phyloP scores from a whole-genome alignment of 2,888 invertebrate species.

The Atrina japonica region DNA sequence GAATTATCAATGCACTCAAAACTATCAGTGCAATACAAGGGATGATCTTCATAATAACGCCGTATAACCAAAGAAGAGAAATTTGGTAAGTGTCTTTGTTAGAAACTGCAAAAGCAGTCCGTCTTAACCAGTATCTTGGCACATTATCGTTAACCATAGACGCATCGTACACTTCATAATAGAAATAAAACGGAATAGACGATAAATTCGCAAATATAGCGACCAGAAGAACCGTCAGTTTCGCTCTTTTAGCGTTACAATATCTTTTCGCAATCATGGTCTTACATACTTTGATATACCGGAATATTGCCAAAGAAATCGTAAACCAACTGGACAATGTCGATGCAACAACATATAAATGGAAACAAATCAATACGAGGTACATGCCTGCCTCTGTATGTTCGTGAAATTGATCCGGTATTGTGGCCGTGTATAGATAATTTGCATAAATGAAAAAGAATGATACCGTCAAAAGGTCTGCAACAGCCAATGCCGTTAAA shows the following conservation, averaged over 20 bases:
- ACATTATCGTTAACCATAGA: neutral
- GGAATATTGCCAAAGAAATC: constrained; percentile 7
- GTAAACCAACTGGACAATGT: constrained; percentile 21
- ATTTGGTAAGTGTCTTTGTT: constrained; percentile 7
- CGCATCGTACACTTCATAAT: constrained; percentile 18
- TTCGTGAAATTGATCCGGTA: neutral
- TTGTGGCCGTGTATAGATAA: constrained; percentile 11
- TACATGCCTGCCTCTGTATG: constrained; percentile 19
- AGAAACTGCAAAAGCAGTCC: neutral
- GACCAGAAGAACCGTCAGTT: neutral
- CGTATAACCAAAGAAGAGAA: constrained; percentile 17
- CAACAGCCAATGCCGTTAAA: constrained; percentile 5
- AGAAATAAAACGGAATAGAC: constrained; percentile 25
- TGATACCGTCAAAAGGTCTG: constrained; percentile 1
- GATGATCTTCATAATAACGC: constrained; percentile 15
- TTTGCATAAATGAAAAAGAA: constrained; percentile 6
- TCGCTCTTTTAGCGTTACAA: neutral
- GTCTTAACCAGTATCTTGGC: constrained; percentile 10
- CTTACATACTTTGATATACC: constrained; percentile 21
- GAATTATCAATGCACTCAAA: constrained; percentile 10
- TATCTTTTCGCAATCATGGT: neutral
- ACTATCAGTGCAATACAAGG: neutral
- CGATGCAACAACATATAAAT: constrained; percentile 1
- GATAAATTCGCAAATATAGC: neutral
- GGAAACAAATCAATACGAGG: constrained; percentile 9